These are phyloP conservation scores for Altica lythri DNA, from an alignment of 2,888 invertebrate genomes.

Conservation along the genomic window DNA sequence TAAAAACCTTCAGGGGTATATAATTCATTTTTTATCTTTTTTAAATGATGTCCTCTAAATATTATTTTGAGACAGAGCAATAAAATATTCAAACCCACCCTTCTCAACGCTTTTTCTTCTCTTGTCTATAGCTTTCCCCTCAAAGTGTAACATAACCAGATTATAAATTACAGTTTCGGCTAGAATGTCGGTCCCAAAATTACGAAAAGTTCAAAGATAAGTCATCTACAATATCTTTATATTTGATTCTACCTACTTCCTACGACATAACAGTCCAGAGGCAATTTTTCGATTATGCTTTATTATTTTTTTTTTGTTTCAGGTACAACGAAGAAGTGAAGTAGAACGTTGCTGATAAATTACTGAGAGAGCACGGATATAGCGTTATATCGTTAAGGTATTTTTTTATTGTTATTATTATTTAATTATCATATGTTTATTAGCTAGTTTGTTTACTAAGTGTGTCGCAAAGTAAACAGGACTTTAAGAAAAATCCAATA, in stretches of 20 bases:
- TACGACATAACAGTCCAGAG: constrained; percentile 4
- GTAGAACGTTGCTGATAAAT: no score
- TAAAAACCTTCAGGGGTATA: constrained; percentile 10
- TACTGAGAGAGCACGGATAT: no score
- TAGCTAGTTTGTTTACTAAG: no score
- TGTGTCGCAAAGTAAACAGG: no score
- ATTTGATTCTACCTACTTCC: constrained; percentile 20
- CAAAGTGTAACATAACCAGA: constrained; percentile 25
- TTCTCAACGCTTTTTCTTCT: constrained; percentile 8
- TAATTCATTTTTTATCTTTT: constrained; percentile 22
- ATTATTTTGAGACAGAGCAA: constrained; percentile 28
- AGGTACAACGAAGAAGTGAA: no score
- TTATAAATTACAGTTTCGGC: constrained; percentile 29
- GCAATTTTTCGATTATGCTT: no score
- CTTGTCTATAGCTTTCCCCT: constrained; percentile 21
- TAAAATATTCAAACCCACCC: constrained; percentile 32
- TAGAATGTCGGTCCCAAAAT: constrained; percentile 23
- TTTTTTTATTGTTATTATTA: no score
- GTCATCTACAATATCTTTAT: constrained; percentile 34
- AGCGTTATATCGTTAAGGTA: no score
- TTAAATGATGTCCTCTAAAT: constrained; percentile 22
- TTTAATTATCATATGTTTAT: no score
- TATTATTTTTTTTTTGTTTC: no score
- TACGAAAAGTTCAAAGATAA: constrained; percentile 28
- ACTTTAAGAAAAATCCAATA: no score